Percentiles rank a stretch among this genome's conserved stretches.
These are phyloP conservation scores for Odobenus rosmarus DNA, from an alignment of 2,113 vertebrate species.

Conservation along the genomic window DNA sequence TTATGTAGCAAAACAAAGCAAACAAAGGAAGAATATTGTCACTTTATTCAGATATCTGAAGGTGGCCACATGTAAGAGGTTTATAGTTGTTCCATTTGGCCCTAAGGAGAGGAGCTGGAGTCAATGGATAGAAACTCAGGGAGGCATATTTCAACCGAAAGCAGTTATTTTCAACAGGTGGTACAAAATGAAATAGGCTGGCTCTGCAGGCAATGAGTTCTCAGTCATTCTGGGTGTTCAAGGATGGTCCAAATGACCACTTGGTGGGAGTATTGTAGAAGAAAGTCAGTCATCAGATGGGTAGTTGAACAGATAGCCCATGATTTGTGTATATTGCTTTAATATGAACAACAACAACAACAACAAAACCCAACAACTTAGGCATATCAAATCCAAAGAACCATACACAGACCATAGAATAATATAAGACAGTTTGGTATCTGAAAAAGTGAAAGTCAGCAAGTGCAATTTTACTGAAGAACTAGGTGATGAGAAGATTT, in stretches of 20 bases:
- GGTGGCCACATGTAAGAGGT: background rate
- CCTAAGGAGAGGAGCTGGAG: background rate
- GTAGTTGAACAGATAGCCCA: background rate
- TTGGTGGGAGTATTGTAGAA: slow-evolving; percentile 76
- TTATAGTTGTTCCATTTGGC: background rate
- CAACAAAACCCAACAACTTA: background rate
- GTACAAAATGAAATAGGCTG: background rate
- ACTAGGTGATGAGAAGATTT: background rate
- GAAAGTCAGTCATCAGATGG: background rate
- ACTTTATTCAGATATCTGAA: background rate
- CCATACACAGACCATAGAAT: background rate
- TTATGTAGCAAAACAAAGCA: background rate
- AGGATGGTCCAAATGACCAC: slow-evolving; percentile 16
- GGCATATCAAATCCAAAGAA: background rate
- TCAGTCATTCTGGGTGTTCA: background rate
- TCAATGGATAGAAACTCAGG: background rate
- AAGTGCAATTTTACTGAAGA: background rate
- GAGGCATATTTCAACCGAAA: background rate
- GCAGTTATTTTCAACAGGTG: background rate
- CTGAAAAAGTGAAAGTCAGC: background rate
- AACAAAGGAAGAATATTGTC: background rate
- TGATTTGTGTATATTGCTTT: background rate
- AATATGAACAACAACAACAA: background rate
- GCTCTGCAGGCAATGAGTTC: background rate
- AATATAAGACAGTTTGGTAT: background rate